These are phyloP conservation scores for Drosophila peninsularis DNA, from an alignment of 2,888 invertebrate species.

Conservation along the genomic window DNA sequence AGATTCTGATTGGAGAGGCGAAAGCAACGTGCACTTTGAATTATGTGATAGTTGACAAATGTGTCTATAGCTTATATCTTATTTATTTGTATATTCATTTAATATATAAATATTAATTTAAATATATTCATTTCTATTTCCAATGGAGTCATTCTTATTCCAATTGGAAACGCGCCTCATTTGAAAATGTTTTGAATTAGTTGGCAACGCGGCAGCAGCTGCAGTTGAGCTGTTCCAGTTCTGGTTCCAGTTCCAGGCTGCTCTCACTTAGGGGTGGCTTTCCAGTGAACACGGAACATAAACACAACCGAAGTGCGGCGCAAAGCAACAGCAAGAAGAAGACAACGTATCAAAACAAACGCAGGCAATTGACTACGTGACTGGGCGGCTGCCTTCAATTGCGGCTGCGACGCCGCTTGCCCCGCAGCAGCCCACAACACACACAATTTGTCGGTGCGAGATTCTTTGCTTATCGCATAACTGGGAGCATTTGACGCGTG, in stretches of 20 bases:
- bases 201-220: conserved; percentile 50
- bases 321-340: conserved; percentile 23
- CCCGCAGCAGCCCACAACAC: conserved; percentile 3
- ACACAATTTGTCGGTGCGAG: conserved; percentile 25
- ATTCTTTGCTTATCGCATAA: conserved; percentile 66
- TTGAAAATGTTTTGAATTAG: conserved; percentile 6
- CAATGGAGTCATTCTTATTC: background rate
- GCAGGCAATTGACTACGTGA: conserved; percentile 70
- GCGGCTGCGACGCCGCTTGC: background rate
- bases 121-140: too few relatives aligned
- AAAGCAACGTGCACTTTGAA: background rate
- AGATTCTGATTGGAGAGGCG: background rate
- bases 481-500: conserved; percentile 44
- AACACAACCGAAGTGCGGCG: conserved; percentile 45
- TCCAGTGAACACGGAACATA: conserved; percentile 50
- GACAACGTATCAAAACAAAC: conserved; percentile 66
- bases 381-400: conserved; percentile 42
- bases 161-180: conserved; percentile 1
- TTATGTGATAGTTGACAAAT: background rate
- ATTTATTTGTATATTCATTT: background rate
- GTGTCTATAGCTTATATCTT: background rate
- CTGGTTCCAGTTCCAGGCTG: conserved; percentile 23
- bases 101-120: too few relatives aligned
- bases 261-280: conserved; percentile 44
- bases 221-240: conserved; percentile 19